Base-by-base conservation (phyloP, 1,140 invertebrate species). In the Dermatophagoides farinae region DNA sequence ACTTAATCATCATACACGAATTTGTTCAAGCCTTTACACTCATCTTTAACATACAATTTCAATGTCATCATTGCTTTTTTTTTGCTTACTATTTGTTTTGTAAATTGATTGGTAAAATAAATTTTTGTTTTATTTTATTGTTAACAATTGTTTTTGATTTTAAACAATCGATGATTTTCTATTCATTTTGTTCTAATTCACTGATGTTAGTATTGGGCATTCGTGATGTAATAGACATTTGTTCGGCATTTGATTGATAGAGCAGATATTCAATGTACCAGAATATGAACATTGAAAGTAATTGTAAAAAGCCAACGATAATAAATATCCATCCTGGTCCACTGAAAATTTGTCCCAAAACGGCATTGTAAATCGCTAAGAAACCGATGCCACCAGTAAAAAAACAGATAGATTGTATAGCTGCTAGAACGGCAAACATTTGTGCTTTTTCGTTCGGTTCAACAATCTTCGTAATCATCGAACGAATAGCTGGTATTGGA, bases 401-500 rank as follows among this genome's bases (percentile, higher is more conserved):
- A n/a, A 47, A 49, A 41, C 43, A 49, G 12, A 60, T 60, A 1
- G 72, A 74, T 63, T 75, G 73, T 49, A 71, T 64, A 14, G 68
- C 67, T 18, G 73, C 72, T 12, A 76, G 64, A 58, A 73, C 68
- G 9, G 72, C 70, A 68, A 76, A 76, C 43, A 75, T 64, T 64
- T 67, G 66, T 72, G 75, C 74, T 68, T 73, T 72, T 66, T 77
- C 75, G 65, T 71, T 66, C 11, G 64, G 57, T 18, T 68, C 64
- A 0, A 77, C 73, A 54, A 74, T 65, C 61, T 72, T 73, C 6
- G 75, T 76, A 22, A 74, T 64, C 37, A 73, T 65, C 8, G 75
- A 71, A 37, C 76, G 62, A 6, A 75, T 62, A 5, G 70, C 70
- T 25, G 75, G 74, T 18, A 76, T 69, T 47, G 70, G 68, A 65